Conservation (phyloP, 2,113 vertebrate species). For the Dryoscopus gambensis region DNA sequence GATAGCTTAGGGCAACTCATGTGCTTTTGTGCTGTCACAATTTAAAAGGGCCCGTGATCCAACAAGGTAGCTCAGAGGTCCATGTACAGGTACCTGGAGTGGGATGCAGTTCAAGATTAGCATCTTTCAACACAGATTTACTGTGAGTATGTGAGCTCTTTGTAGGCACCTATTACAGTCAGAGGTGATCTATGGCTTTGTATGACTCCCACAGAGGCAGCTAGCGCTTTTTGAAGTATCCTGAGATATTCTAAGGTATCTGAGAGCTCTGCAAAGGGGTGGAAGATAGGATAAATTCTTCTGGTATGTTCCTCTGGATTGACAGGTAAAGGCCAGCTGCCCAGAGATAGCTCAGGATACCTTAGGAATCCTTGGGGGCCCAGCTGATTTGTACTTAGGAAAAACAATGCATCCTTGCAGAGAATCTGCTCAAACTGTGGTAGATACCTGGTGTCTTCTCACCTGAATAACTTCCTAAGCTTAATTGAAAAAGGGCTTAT, state of each 20-base stretch:
- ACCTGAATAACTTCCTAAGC: not conserved
- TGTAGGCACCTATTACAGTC: not conserved
- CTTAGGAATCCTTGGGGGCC: not conserved
- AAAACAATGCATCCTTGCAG: not conserved
- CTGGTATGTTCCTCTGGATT: not conserved
- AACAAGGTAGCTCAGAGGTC: not conserved
- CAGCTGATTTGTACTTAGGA: not conserved
- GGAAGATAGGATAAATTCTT: not conserved
- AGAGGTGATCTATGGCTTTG: not conserved
- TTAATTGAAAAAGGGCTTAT: not conserved
- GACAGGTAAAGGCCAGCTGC: not conserved
- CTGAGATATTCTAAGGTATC: not conserved
- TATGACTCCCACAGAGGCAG: not conserved
- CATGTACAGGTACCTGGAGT: not conserved
- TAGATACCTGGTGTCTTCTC: not conserved
- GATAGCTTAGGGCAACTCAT: not conserved
- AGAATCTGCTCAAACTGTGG: not conserved
- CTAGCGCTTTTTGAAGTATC: not conserved
- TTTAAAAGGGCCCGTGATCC: not conserved
- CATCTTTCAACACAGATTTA: not conserved
- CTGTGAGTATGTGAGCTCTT: not conserved
- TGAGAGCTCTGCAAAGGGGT: not conserved
- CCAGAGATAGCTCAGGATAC: not conserved
- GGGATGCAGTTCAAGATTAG: not conserved
- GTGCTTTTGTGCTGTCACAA: not conserved